Conservation (phyloP, 2,797 vertebrate species). For the Enteromius anoplus region DNA sequence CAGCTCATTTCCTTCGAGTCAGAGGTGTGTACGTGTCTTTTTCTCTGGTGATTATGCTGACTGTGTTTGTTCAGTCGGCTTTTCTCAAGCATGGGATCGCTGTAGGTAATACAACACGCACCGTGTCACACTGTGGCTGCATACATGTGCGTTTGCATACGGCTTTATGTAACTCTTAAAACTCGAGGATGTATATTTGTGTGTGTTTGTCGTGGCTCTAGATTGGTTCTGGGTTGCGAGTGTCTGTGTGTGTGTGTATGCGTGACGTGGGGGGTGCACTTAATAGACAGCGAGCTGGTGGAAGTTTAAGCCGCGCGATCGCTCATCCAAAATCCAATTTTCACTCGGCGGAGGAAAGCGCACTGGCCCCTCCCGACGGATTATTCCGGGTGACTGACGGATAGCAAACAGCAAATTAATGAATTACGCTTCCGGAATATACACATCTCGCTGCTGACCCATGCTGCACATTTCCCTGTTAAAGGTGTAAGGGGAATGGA, state of each 20-base stretch:
- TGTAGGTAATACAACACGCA: conserved; percentile 35
- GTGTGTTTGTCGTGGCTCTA: conserved; percentile 39
- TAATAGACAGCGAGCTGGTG: conserved; percentile 63
- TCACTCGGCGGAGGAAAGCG: conserved; percentile 73
- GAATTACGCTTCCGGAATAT: conserved; percentile 73
- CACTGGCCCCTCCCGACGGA: conserved; percentile 76
- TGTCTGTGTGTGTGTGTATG: conserved; percentile 31
- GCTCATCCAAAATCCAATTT: conserved; percentile 79
- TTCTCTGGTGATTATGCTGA: conserved; percentile 43
- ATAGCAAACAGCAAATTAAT: conserved; percentile 79
- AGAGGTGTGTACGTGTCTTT: conserved; percentile 47
- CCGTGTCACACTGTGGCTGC: conserved; percentile 9
- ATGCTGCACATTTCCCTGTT: conserved; percentile 32
- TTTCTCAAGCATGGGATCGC: conserved; percentile 44
- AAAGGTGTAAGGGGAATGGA: conserved; percentile 25
- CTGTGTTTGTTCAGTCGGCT: conserved; percentile 51
- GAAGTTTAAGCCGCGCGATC: conserved; percentile 73
- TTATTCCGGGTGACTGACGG: conserved; percentile 78
- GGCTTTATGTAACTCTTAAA: conserved; percentile 31
- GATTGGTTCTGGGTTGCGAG: conserved; percentile 46
- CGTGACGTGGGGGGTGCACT: conserved; percentile 55
- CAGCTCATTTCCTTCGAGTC: conserved; percentile 49
- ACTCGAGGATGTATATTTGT: conserved; percentile 47
- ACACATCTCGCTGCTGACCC: conserved; percentile 70
- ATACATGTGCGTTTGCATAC: conserved; percentile 43